A percentile compares a stretch with the other conserved stretches of the same genome.
phyloP scores from a whole-genome alignment of 2,888 invertebrate genomes.

The Schizaphis graminum region DNA sequence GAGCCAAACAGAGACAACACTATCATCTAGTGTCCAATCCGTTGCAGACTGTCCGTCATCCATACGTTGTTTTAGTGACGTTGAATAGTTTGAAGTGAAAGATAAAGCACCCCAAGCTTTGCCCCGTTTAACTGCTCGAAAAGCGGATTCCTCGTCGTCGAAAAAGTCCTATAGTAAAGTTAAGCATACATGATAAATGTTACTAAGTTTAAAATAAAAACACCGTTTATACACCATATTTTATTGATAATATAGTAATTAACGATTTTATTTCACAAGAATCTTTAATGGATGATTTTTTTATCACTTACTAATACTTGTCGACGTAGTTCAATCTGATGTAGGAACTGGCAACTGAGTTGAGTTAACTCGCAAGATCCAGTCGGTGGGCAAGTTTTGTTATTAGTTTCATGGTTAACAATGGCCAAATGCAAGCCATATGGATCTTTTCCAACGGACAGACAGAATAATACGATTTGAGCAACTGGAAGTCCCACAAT shows the following conservation, averaged over 20 bases:
- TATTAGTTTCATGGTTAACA: conserved; percentile 77
- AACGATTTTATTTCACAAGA: background rate
- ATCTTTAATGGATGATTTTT: background rate
- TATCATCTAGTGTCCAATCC: conserved; percentile 74
- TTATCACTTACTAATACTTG: conserved; percentile 77
- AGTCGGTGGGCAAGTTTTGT: conserved; percentile 71
- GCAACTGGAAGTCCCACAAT: conserved; percentile 87
- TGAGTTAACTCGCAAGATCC: conserved; percentile 77
- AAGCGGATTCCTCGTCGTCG: conserved; percentile 76
- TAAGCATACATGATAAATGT: background rate
- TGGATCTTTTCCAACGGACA: conserved; percentile 91
- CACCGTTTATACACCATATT: background rate
- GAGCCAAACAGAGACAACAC: conserved; percentile 81
- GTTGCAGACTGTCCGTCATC: conserved; percentile 76
- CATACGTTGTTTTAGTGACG: conserved; percentile 77
- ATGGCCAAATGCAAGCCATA: conserved; percentile 82
- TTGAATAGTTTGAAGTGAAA: conserved; percentile 83
- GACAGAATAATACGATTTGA: conserved; percentile 89
- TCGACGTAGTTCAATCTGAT: conserved; percentile 78
- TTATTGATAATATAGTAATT: background rate
- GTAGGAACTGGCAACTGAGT: conserved; percentile 84
- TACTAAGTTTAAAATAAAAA: background rate
- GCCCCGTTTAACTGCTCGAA: conserved; percentile 78
- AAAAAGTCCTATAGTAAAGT: conserved; percentile 73
- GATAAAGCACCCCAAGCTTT: conserved; percentile 83